phyloP scores from a whole-genome alignment of 2,888 invertebrate genomes.

The Minunthozetes semirufus region DNA sequence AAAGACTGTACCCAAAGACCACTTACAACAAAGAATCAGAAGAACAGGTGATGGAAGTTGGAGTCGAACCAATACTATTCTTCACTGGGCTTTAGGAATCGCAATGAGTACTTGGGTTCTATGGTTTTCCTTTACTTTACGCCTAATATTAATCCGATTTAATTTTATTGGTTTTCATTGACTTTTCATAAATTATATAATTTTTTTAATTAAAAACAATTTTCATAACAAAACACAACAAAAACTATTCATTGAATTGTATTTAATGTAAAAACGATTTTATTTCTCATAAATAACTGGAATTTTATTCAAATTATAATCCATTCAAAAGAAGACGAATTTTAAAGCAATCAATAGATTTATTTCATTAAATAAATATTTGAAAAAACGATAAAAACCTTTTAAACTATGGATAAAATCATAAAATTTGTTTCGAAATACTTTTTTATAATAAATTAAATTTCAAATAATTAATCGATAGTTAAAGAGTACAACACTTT shows the following conservation, averaged over 20 bases:
- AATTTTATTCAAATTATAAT: too few species aligned
- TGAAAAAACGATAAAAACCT: background rate
- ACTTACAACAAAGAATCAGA: slow-evolving; percentile 44
- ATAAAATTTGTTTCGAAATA: background rate
- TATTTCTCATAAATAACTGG: too few species aligned
- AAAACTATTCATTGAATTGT: too few species aligned
- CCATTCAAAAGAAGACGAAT: too few species aligned
- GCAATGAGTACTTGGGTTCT: background rate
- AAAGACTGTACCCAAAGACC: slow-evolving; percentile 45
- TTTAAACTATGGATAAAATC: background rate
- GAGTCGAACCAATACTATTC: slow-evolving; percentile 48
- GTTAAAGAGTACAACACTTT: slow-evolving; percentile 1
- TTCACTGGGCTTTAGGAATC: background rate
- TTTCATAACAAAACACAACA: too few species aligned
- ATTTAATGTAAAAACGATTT: too few species aligned
- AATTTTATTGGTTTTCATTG: background rate
- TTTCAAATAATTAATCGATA: background rate
- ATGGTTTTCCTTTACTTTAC: background rate
- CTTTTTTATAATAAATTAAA: background rate
- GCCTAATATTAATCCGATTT: background rate
- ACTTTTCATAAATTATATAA: background rate
- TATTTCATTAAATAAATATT: background rate
- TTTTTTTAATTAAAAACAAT: background rate
- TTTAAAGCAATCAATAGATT: too few species aligned
- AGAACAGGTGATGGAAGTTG: slow-evolving; percentile 53